Base-by-base conservation (phyloP, 2,113 vertebrate species). In the Otus sunia region DNA sequence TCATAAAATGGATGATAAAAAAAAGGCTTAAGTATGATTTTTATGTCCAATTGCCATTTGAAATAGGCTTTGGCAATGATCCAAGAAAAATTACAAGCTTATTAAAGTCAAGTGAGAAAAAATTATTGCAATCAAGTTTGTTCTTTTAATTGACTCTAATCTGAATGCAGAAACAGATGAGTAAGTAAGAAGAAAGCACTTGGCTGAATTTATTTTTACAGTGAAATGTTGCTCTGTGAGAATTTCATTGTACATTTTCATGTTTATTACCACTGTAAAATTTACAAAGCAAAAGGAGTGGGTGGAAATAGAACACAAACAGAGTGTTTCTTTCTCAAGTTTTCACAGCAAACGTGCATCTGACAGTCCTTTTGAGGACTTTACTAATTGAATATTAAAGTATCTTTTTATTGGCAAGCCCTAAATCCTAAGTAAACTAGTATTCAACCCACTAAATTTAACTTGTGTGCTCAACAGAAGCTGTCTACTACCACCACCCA, bases 11-110 rank as follows among this genome's bases (percentile, higher is more conserved):
- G 62, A 69, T 90, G 74, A 73, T 79, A 19, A 26, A 90, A 81
- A 50, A 43, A 30, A 36, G 56, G 10, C 29, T 55, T 59, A 52
- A 90, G 83, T 91, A 79, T 73, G 62, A 91, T 43, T 95, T 96
- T 95, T 91, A 95, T 94, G 89, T 94, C 74, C 88, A 97, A 97
- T 76, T 96, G 86, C 39, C 84, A 58, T 79, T 79, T 92, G 80
- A 94, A 92, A 85, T 62, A 94, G 58, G 75, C 71, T 82, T 88
- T 96, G 97, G 87, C 84, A 63, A 34, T 0, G 23, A 79, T n/a
- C 87, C 96, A 96, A 94, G 66, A 89, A 96, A 97, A 93, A 97
- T 91, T 94, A 94, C 67, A 95, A 94, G 96, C 96, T 83, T 91
- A 94, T 96, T 95, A 95, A 95, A 97, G 89, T 91, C 91, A 95